Conservation (phyloP, 2,797 vertebrate genomes). For the Stomatorhinus walkeri region DNA sequence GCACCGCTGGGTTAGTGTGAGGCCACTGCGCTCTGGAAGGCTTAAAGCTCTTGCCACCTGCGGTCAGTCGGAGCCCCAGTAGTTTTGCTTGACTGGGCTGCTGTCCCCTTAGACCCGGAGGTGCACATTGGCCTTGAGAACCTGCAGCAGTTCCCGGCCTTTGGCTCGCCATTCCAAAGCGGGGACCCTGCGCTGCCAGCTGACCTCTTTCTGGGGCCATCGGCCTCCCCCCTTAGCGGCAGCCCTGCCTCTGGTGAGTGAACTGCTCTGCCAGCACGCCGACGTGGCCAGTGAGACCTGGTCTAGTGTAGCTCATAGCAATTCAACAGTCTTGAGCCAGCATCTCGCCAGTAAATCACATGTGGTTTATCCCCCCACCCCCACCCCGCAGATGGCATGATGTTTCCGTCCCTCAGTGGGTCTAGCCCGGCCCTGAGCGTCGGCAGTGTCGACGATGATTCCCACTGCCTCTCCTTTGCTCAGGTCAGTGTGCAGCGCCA, state of each 20-base stretch:
- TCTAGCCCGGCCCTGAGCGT: constrained; percentile 55
- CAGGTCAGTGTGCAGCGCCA: constrained; percentile 66
- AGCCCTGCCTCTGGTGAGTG: constrained; percentile 67
- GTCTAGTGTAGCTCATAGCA: not conserved
- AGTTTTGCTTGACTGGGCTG: not conserved
- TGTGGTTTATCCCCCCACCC: not conserved
- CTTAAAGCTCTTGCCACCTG: not conserved
- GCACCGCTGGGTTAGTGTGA: not conserved
- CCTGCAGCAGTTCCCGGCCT: constrained; percentile 93
- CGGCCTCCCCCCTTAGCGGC: constrained; percentile 67
- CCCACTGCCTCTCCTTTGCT: constrained; percentile 88
- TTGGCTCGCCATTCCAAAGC: constrained; percentile 62
- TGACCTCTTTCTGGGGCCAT: constrained; percentile 46
- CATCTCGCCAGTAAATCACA: not conserved
- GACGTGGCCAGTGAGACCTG: not conserved
- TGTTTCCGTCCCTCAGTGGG: constrained; percentile 62
- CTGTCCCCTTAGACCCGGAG: constrained; percentile 73
- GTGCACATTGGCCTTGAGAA: constrained; percentile 94
- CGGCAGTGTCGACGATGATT: constrained; percentile 82
- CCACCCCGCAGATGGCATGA: constrained; percentile 60
- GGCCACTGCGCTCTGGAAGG: not conserved
- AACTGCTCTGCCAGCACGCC: not conserved
- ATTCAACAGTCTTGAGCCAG: not conserved
- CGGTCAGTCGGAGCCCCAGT: not conserved
- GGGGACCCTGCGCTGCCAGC: constrained; percentile 44